Evolutionary conservation across 2,888 invertebrate genomes (phyloP), one percentile per base, ranked within the genome.

Genomic region (Drosophila multiciliata): DNA sequence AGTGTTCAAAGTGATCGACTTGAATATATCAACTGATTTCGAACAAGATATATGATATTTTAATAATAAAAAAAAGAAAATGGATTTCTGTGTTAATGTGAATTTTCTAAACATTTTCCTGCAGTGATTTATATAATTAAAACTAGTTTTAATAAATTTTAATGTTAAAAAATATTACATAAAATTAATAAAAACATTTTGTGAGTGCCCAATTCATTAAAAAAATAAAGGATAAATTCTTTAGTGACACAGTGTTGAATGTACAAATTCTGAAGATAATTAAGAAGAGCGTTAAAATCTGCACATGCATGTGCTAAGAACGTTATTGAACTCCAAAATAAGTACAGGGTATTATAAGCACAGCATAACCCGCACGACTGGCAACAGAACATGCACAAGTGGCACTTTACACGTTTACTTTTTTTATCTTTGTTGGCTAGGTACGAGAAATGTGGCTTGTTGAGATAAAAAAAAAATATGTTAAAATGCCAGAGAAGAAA

Each of bases 401-500:
- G 77, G 58, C 78, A 75, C 70, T 78, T 79, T 71, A 49, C 66
- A 65, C 66, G 59, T 62, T 62, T 63, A 20, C 29, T 40, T 29
- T 57, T 57, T 12, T 55, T 55, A 11, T 40, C 15, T 15, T 32
- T 42, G 26, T 26, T 55, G 53, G 20, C 23, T 65, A 59, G 74
- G 60, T 73, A 33, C 26, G 63, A 23, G 1, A 26, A 40, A 52
- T 50, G 62, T 65, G 53, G 45, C 54, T 68, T 65, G 59, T 38
- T 26, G 40, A 38, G 12, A 59, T 29, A 48, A 17, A 20, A 23
- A 35, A 38, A 73, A 55, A 55, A 57, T 58, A 54, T 55, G 38
- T 48, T 17, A 42, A 53, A 38, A 54, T 58, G 53, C 38, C 38
- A 17, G 23, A 33, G 29, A 48, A 54, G n/a, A 12, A 26, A 40